Conservation (phyloP, 2,113 vertebrate genomes). For the Menura novaehollandiae region DNA sequence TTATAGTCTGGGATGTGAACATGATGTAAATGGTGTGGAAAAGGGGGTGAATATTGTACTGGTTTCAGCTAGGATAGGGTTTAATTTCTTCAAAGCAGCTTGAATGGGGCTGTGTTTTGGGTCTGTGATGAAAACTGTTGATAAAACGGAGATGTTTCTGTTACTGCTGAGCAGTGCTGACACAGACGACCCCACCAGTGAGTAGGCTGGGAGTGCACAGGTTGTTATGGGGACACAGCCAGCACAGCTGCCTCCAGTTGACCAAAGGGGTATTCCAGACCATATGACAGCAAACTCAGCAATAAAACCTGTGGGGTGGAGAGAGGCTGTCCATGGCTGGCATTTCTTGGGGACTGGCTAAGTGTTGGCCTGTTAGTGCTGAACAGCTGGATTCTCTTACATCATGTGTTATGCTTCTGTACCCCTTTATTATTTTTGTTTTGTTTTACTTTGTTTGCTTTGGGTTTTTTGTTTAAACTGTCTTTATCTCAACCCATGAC, state of each 20-base stretch:
- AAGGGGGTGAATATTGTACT: neutral
- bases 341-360: neutral
- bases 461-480: neutral
- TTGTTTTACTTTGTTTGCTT: neutral
- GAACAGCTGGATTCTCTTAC: neutral
- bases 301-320: neutral
- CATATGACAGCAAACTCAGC: too few species aligned
- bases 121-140: neutral
- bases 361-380: neutral
- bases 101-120: neutral
- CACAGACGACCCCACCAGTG: rapidly evolving
- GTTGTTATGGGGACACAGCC: neutral
- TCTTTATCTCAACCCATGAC: neutral
- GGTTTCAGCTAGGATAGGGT: neutral
- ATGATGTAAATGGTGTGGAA: neutral
- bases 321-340: rapidly evolving
- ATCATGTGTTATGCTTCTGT: rapidly evolving
- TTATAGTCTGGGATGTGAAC: neutral
- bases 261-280: neutral
- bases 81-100: neutral
- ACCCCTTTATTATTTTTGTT: neutral
- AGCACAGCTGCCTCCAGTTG: neutral
- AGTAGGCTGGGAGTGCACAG: neutral
- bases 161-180: neutral
- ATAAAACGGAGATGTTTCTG: neutral